A percentile compares a stretch with the other conserved stretches of the same genome.
These are phyloP conservation scores for Tupaia tana DNA, from an alignment of 2,113 vertebrate species.

Conservation along the genomic window DNA sequence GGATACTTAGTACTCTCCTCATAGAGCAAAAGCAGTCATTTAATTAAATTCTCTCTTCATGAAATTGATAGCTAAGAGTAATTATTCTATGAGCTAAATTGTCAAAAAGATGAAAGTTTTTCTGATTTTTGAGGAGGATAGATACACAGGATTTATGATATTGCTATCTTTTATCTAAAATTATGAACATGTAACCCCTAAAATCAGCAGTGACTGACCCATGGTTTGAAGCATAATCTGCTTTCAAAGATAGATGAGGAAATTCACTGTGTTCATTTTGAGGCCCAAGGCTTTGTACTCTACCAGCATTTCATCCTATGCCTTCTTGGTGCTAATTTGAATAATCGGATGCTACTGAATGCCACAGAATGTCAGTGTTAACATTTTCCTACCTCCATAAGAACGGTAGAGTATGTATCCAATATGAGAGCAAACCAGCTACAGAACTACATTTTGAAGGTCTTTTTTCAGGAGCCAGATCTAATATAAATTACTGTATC, in stretches of 20 bases:
- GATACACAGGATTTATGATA: neutral
- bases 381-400: neutral
- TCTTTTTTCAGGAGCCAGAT: neutral
- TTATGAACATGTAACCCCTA: neutral
- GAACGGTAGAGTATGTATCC: neutral
- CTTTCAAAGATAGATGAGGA: neutral
- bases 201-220: neutral
- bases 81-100: neutral
- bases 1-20: neutral
- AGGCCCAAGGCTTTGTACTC: neutral
- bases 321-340: neutral
- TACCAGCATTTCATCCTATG: neutral
- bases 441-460: neutral
- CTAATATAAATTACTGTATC: neutral
- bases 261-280: neutral
- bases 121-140: neutral
- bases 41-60: neutral
- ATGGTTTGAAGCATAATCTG: neutral
- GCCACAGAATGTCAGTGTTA: neutral
- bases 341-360: neutral
- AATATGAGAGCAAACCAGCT: neutral
- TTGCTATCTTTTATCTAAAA: neutral
- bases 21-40: neutral
- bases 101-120: neutral
- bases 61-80: neutral